Base-by-base conservation (phyloP, 2,888 invertebrate species). In the Andrena minutula region DNA sequence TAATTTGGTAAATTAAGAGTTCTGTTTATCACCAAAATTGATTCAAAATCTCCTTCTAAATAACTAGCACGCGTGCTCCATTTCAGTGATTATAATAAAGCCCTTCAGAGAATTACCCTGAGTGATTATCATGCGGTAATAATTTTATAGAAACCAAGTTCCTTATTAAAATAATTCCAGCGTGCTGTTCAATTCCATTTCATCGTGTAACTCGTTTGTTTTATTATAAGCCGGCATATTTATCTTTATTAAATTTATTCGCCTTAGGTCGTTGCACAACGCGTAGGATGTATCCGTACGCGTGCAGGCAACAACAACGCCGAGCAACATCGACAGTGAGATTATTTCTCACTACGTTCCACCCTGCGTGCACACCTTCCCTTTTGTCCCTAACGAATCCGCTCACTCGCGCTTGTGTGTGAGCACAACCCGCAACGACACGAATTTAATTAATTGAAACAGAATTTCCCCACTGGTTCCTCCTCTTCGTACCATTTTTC, bases 381-480 rank as follows among this genome's bases (percentile, higher is more conserved):
- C 28, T 8, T 65, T 66, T 56, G 30, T 47, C 30, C 7, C 16
- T 26, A 23, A 47, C 49, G 30, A 23, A 65, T n/a, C 20, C 47
- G 35, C 32, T 32, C 16, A 4, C 41, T 56, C 20, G 12, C 10
- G 49, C 41, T 65, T 32, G 32, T 28, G n/a, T n/a, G n/a, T n/a
- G n/a, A n/a, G n/a, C n/a, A n/a, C n/a, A n/a, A n/a, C n/a, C n/a
- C 35, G 12, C 35, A 41, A 49, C 61, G n/a, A 41, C 49, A 41
- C 23, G 30, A 68, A 68, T 56, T 64, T 72, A 72, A 72, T 80
- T 80, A 80, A 80, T 78, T 80, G 68, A 64, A 72, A 49, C 35
- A 61, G 16, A 28, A 51, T 58, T 10, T 3, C n/a, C 20, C 8
- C 23, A 10, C 20, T 8, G 6, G 6, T 35, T 53, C 28, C 47